These are phyloP conservation scores for Orientallactaga sibirica DNA, from an alignment of 2,797 vertebrate genomes.

Conservation along the genomic window DNA sequence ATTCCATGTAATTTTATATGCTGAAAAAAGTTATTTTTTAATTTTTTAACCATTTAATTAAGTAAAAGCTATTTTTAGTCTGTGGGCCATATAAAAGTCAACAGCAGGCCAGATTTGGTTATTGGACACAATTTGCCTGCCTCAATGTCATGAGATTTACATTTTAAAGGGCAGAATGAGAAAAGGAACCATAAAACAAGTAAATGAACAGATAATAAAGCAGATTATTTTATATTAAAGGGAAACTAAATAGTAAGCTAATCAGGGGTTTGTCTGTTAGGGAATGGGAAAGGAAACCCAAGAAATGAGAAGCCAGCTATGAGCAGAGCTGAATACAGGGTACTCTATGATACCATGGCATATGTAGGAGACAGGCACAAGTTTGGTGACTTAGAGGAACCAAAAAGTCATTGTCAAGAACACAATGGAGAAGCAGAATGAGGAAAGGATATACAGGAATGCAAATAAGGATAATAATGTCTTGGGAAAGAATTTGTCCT, in stretches of 20 bases:
- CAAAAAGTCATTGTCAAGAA: background rate
- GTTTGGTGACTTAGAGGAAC: background rate
- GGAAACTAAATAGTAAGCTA: background rate
- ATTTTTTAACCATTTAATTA: conserved; percentile 39
- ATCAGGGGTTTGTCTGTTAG: background rate
- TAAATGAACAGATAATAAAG: background rate
- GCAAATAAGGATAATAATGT: background rate
- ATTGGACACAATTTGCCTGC: background rate
- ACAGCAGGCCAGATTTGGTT: background rate
- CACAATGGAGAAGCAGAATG: background rate
- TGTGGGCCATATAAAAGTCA: conserved; percentile 39
- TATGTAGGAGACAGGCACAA: background rate
- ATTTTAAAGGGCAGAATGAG: background rate
- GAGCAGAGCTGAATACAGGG: background rate
- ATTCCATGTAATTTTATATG: conserved; percentile 58
- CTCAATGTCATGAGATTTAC: conserved; percentile 25
- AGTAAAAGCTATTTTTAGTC: conserved; percentile 48
- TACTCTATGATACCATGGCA: too few relatives aligned
- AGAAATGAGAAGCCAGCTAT: background rate
- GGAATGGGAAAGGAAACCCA: background rate
- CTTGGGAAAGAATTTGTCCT: background rate
- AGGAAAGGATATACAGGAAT: background rate
- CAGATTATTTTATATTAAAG: conserved; percentile 12
- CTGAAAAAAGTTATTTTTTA: conserved; percentile 55
- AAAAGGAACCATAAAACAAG: conserved; percentile 8